Base-by-base conservation (phyloP, 2,113 vertebrate genomes). In the Bostrychus sinensis region DNA sequence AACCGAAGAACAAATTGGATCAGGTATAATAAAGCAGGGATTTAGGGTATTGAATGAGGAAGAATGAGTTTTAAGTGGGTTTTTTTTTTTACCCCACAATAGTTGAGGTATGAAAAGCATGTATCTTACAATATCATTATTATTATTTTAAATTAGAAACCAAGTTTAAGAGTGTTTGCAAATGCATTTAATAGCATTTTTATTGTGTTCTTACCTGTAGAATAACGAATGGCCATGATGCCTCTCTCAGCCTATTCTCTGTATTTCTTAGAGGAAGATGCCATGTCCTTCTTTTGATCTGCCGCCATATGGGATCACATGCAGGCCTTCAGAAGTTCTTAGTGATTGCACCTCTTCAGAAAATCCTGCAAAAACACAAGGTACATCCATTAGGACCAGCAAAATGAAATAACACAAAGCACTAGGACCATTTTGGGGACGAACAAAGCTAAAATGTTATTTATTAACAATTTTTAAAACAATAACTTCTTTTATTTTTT, bases 1-100 rank as follows among this genome's bases (percentile, higher is more conserved):
- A 83, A 84, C 75, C 30, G 38, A 81, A 86, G 75, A 85, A 85
- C 81, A 88, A 89, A 87, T 86, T 89, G 79, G 86, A 87, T 88
- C 76, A 89, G 72, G 66, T 51, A 37, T 56, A 78, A 48, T 69
- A 37, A 75, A 70, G 64, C 37, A 71, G 43, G 32, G 58, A 72
- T 22, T 20, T 26, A 71, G 37, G 67, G 26, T 59, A 41, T 41
- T 7, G 43, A 66, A 45, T 25, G 53, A 59, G 56, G 12, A 28
- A n/a, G 3, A 51, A 28, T 51, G 43, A 11, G 1, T 30, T 13
- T 38, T 7, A 4, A 38, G 7, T 4, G 3, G 7, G 0, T 17
- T 17, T 42, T n/a, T 42, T 16, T 41, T 41, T 41, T 30, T 30
- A 30, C 28, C 3, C 7, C 5, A 7, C 16, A 17, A 3, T 42